phyloP scores from a whole-genome alignment of 2,888 invertebrate genomes.

The Macaria notata region DNA sequence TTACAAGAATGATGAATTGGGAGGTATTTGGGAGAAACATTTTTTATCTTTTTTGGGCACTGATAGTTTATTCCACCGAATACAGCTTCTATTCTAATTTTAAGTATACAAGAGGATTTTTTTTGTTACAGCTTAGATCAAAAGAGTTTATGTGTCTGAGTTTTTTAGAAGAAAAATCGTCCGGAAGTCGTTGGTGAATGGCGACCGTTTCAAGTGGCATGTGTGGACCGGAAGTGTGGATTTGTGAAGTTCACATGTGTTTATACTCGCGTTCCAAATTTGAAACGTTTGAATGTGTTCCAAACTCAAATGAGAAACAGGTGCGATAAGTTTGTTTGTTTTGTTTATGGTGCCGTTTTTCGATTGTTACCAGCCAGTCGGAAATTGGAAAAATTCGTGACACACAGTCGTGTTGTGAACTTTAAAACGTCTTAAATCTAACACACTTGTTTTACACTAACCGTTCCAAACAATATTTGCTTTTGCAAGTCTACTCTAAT shows the following conservation, averaged over 20 bases:
- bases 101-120: no score
- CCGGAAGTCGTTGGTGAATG: constrained; percentile 41
- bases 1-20: no score
- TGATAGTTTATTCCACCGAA: no score
- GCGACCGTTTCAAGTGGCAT: constrained; percentile 47
- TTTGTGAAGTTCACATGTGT: constrained; percentile 37
- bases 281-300: constrained; percentile 41
- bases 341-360: constrained; percentile 21
- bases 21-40: no score
- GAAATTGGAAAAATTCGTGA: constrained; percentile 12
- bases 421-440: constrained; percentile 7
- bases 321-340: constrained; percentile 34
- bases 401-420: constrained; percentile 1
- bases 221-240: constrained; percentile 47
- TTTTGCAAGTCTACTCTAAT: no score
- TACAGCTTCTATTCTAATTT: no score
- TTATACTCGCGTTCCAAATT: constrained; percentile 41
- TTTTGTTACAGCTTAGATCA: no score
- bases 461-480: no score
- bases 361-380: constrained; percentile 22
- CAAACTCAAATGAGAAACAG: constrained; percentile 35
- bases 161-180: background rate
- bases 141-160: no score
- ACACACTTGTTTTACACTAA: background rate
- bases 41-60: no score